These are phyloP conservation scores for Pteruthius melanotis DNA, from an alignment of 2,113 vertebrate genomes.

Conservation along the genomic window DNA sequence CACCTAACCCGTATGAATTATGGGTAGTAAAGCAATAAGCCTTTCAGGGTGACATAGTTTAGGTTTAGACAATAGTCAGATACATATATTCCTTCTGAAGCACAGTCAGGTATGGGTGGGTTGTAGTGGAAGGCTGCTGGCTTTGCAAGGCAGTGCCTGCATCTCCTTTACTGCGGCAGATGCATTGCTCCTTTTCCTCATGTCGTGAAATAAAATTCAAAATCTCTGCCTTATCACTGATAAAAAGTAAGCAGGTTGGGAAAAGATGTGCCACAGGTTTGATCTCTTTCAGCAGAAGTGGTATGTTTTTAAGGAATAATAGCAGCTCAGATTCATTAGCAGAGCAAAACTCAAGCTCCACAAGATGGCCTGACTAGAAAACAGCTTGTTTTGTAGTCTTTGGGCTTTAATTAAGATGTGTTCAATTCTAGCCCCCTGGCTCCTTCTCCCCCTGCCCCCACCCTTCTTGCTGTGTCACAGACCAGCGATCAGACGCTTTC, in stretches of 20 bases:
- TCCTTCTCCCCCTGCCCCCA: slow-evolving; percentile 53
- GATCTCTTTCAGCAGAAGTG: slow-evolving; percentile 30
- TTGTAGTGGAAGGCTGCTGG: background rate
- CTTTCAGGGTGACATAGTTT: background rate
- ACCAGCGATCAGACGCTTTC: slow-evolving; percentile 80
- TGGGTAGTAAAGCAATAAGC: background rate
- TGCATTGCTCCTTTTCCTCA: background rate
- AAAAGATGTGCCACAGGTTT: slow-evolving; percentile 50
- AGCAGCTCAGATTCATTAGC: slow-evolving; percentile 72
- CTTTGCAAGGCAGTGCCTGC: background rate
- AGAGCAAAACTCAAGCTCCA: slow-evolving; percentile 69
- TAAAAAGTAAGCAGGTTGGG: slow-evolving; percentile 35
- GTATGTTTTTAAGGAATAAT: slow-evolving; percentile 65
- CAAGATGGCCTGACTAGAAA: slow-evolving; percentile 75
- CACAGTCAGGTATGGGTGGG: background rate
- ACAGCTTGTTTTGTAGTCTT: slow-evolving; percentile 84
- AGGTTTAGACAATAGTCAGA: background rate
- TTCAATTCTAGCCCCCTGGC: slow-evolving; percentile 73
- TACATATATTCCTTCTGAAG: background rate
- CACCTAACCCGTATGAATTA: background rate
- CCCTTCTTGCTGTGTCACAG: slow-evolving; percentile 80
- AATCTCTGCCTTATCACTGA: slow-evolving; percentile 12
- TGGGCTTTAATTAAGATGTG: slow-evolving; percentile 90
- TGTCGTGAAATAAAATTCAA: background rate
- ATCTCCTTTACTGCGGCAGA: background rate